Evolutionary conservation across 2,797 vertebrate genomes (phyloP), one percentile per base, ranked within the genome.

Genomic region (Petrocephalus schoutedeni): DNA sequence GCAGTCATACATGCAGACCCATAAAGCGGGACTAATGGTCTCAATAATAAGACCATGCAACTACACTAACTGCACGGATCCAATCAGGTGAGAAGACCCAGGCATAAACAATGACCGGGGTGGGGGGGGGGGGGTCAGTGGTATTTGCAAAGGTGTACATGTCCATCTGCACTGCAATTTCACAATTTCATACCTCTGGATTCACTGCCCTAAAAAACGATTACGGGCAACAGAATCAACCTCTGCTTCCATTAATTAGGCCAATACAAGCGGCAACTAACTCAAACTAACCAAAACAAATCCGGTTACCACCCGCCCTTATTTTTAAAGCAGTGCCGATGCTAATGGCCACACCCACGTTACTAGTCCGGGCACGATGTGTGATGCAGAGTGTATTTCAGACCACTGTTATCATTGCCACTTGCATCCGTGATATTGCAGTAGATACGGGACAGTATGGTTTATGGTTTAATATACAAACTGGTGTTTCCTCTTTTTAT

Each of bases 321-420:
- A 28, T 51, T 85, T 85, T 54, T 85, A 32, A 85, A 54, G 51
- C 53, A 32, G 83, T 14, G 32, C 6, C 83, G 3, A 54, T 54
- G 23, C 45, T 83, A 83, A 83, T 54, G 80, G 80, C 14, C 80
- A 83, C 41, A 49, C 41, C 14, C 12, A 8, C 54, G 53, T 86
- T 58, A 59, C 84, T 28, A 54, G 53, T 54, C 54, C 7, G 7
- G 54, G 14, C 56, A 56, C 89, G 45, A 91, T 91, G 93, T 90
- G 90, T 90, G 90, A 89, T 90, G 90, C 91, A 89, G 83, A 51
- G 45, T 2, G 64, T 88, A 86, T 54, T 54, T 57, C 49, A 87
- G 2, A 41, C 53, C 64, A 67, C 83, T 28, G 58, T 32, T 19
- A 51, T 86, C 23, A 12, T 54, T 32, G 32, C 16, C 53, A 64